Evolutionary conservation across 2,888 invertebrate genomes (phyloP), one percentile per base, ranked within the genome.

Genomic region (Anagyrus pseudococci): DNA sequence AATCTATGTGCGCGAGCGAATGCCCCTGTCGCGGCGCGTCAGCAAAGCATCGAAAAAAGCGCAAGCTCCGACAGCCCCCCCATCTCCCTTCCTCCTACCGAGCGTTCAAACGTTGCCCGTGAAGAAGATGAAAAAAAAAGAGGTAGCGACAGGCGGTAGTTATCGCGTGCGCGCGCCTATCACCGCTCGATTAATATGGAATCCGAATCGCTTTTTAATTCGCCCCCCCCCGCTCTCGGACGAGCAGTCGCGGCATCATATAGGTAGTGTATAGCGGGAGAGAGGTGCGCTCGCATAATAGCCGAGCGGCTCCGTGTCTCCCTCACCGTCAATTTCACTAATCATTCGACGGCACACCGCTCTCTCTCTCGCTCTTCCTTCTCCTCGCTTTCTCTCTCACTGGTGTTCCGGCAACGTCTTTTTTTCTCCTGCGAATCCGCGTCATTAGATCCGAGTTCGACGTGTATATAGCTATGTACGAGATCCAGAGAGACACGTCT

Each of bases 131-230:
- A 52, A 2, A 54, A 48, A 53, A 54, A 54, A 43, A 43, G 20
- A 10, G 17, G 7, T 8, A 25, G 15, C 17, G 26, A 1, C 22
- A n/a, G 15, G 20, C 19, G n/a, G 46, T 2, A 10, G 1, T 19
- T 20, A 7, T 29, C 26, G 4, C 25, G 20, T 40, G 4, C 25
- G 20, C 37, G 20, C 62, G 49, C 54, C 15, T 59, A 66, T 66
- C 66, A 41, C 25, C 48, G 58, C 57, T 62, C 66, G 59, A 62
- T 62, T 66, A 62, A 62, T 66, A 62, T 58, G 60, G 62, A 59
- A 57, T 62, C 54, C 57, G 57, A 66, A 62, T 62, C 62, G 66
- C 59, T 64, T 67, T 67, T 66, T 66, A 60, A 66, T 63, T 62
- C 62, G 47, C 41, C 22, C 54, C 48, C 50, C 64, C 29, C 54